These are phyloP conservation scores for Spongilla lacustris DNA, from an alignment of 37 sponge, comb jelly and placozoan genomes.

Conservation along the genomic window DNA sequence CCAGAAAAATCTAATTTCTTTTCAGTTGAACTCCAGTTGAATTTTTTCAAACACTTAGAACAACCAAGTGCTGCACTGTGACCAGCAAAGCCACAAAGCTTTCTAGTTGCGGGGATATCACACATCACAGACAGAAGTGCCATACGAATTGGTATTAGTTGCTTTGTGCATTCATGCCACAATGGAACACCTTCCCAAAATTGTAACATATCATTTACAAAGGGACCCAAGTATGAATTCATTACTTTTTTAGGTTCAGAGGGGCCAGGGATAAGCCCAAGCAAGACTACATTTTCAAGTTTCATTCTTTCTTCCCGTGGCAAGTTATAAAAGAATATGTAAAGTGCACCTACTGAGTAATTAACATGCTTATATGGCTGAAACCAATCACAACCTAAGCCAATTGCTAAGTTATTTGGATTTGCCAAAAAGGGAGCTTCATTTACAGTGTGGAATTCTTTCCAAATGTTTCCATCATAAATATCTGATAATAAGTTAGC, in stretches of 20 bases:
- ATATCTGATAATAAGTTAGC: constrained; percentile 1
- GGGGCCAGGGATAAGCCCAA: constrained; percentile 39
- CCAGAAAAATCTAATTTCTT: constrained; percentile 27
- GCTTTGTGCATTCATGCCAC: background rate
- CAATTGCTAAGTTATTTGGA: background rate
- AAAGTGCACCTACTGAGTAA: constrained; percentile 32
- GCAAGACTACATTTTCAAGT: constrained; percentile 26
- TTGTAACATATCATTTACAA: constrained; percentile 32
- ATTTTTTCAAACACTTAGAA: constrained; percentile 27
- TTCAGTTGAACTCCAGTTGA: constrained; percentile 35
- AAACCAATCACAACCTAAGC: constrained; percentile 45
- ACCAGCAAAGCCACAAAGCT: constrained; percentile 60
- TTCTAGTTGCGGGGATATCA: constrained; percentile 56
- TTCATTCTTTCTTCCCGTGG: constrained; percentile 19
- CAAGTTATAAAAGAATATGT: constrained; percentile 21
- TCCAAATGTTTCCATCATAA: constrained; percentile 48
- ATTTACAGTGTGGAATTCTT: constrained; percentile 9
- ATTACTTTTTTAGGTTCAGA: constrained; percentile 11
- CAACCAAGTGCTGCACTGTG: constrained; percentile 45
- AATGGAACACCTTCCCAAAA: constrained; percentile 18
- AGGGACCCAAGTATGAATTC: constrained; percentile 18
- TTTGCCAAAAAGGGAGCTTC: constrained; percentile 12
- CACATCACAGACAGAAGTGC: constrained; percentile 29
- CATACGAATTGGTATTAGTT: background rate
- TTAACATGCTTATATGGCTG: constrained; percentile 30